Evolutionary conservation across 2,888 invertebrate genomes (phyloP).

Genomic region (Coelopa pilipes): DNA sequence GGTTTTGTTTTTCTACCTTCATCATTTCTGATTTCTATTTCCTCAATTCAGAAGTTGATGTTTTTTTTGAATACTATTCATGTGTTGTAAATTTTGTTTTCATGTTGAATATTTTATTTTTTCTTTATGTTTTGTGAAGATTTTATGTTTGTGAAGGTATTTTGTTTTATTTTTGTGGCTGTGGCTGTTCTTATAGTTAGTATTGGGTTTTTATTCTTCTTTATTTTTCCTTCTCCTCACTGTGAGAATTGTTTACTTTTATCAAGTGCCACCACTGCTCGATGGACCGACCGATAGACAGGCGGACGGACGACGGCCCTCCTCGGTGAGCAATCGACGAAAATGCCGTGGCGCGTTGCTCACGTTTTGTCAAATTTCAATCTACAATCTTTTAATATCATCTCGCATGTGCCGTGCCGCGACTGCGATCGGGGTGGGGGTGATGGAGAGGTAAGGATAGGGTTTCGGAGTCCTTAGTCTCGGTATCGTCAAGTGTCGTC

Average conservation of each 20-base stretch:
- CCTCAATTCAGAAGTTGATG: not conserved
- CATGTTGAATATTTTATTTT: constrained; percentile 36
- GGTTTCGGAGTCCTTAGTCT: constrained; percentile 9
- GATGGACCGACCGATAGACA: not conserved
- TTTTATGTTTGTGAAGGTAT: not conserved
- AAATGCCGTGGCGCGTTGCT: constrained; percentile 18
- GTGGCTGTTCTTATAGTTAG: not conserved
- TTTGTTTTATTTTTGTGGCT: not conserved
- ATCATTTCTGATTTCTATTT: constrained; percentile 43
- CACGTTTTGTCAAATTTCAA: constrained; percentile 34
- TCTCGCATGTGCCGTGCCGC: constrained; percentile 41
- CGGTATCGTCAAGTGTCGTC: constrained; percentile 22
- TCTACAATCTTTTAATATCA: constrained; percentile 34
- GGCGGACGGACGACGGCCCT: too few species aligned
- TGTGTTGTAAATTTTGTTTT: constrained; percentile 12
- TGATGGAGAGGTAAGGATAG: not conserved
- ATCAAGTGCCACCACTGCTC: constrained; percentile 41
- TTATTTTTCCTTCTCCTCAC: not conserved
- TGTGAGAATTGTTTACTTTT: constrained; percentile 38
- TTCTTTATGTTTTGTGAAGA: constrained; percentile 2
- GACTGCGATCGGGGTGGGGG: too few species aligned
- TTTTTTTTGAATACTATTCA: not conserved
- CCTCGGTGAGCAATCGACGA: too few species aligned
- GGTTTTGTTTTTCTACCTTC: not conserved
- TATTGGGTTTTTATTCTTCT: too few species aligned